Percentiles rank a stretch among this genome's conserved stretches.
phyloP scores from a whole-genome alignment of 2,113 vertebrate species.

The Thermophis baileyi region DNA sequence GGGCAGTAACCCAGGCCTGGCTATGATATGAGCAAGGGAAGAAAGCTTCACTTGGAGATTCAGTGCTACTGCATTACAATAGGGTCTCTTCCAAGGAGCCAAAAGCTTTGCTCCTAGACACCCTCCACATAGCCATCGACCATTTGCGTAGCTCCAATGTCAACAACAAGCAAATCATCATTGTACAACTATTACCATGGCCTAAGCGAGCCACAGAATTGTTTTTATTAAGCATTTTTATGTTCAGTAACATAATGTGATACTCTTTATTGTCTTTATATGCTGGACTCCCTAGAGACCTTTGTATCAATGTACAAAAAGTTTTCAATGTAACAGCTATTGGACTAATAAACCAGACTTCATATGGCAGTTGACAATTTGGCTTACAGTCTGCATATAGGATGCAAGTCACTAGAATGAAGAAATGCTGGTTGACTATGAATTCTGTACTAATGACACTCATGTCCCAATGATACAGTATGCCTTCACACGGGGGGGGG shows the following conservation, averaged over 20 bases:
- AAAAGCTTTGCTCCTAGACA: not conserved
- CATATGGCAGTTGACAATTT: not conserved
- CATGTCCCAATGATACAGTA: not conserved
- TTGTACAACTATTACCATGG: not conserved
- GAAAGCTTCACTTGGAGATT: not conserved
- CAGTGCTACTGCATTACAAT: not conserved
- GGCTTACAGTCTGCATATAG: not conserved
- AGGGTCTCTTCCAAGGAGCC: not conserved
- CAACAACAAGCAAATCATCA: not conserved
- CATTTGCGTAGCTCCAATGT: not conserved
- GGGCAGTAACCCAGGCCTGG: not conserved
- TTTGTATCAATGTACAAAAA: not conserved
- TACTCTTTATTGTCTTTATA: not conserved
- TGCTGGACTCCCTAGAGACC: not conserved
- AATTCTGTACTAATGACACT: not conserved
- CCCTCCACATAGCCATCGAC: not conserved
- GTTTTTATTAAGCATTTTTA: not conserved
- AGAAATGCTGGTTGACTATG: not conserved
- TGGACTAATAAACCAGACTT: not conserved
- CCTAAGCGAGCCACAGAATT: not conserved
- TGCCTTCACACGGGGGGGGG: not conserved
- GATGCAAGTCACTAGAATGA: not conserved
- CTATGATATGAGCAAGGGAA: not conserved
- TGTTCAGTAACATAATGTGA: not conserved
- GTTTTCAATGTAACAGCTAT: not conserved